Percentiles rank a stretch among this genome's conserved stretches.
phyloP scores from a whole-genome alignment of 2,113 vertebrate species.

The Spea multiplicata region DNA sequence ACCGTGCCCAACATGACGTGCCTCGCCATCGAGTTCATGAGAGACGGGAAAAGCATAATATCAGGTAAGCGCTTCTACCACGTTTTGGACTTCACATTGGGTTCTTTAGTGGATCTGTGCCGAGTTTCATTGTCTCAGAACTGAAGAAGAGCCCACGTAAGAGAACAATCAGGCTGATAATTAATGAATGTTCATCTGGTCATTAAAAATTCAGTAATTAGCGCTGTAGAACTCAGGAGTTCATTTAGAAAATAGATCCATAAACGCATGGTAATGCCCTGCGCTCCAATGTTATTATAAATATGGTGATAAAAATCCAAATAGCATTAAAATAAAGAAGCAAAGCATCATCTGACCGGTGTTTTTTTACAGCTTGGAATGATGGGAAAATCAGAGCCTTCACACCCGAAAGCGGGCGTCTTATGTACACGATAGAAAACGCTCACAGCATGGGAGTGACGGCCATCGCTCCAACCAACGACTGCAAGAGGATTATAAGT shows the following conservation, averaged over 20 bases:
- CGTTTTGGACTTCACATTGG: no score
- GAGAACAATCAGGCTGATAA: neutral
- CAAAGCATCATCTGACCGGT: neutral
- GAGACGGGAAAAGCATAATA: constrained; percentile 81
- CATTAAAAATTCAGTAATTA: no score
- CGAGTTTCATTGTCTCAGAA: no score
- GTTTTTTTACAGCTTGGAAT: constrained; percentile 70
- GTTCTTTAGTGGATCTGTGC: no score
- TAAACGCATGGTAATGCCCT: no score
- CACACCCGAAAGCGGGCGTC: constrained; percentile 71
- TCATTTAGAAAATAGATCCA: no score
- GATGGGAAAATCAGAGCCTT: constrained; percentile 83
- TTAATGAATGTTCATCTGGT: neutral
- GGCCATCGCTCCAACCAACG: constrained; percentile 70
- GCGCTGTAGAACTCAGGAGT: no score
- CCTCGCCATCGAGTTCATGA: constrained; percentile 74
- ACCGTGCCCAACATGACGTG: constrained; percentile 79
- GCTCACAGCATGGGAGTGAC: constrained; percentile 80
- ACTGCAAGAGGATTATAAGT: constrained; percentile 77
- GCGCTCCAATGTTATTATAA: no score
- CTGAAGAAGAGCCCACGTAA: no score
- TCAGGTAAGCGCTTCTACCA: constrained; percentile 66
- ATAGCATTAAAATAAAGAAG: no score
- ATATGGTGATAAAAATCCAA: no score
- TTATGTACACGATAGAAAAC: constrained; percentile 66